Conservation (phyloP, 2,888 invertebrate genomes). For the Acholoe squamosa region DNA sequence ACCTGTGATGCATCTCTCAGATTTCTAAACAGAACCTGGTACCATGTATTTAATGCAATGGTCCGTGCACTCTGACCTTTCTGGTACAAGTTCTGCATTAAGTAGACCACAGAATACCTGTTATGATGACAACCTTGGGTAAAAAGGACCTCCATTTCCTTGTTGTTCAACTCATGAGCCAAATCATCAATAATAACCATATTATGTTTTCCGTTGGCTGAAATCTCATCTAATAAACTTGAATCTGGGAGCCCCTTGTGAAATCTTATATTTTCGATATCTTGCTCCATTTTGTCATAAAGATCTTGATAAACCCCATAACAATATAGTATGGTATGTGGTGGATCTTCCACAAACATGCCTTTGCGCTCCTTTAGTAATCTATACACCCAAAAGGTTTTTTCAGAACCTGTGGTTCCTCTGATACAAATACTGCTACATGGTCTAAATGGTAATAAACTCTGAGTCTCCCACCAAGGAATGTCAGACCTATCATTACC, state of each 20-base stretch:
- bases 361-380: constrained; percentile 8
- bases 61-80: neutral
- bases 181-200: no score
- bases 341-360: constrained; percentile 9
- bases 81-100: no score
- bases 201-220: constrained; percentile 11
- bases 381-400: neutral
- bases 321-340: neutral
- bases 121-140: constrained; percentile 28
- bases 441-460: constrained; percentile 38
- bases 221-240: neutral
- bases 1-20: no score
- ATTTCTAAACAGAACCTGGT: no score
- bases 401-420: neutral
- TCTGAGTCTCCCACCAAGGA: constrained; percentile 1
- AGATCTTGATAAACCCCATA: constrained; percentile 5
- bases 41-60: constrained; percentile 34
- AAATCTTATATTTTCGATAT: constrained; percentile 4
- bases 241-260: no score
- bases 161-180: no score
- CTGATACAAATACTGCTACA: neutral
- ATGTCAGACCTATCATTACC: no score
- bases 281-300: neutral
- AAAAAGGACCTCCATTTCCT: neutral
- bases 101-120: neutral